Evolutionary conservation across 2,888 invertebrate genomes (phyloP).

Genomic region (Conistra vaccinii): DNA sequence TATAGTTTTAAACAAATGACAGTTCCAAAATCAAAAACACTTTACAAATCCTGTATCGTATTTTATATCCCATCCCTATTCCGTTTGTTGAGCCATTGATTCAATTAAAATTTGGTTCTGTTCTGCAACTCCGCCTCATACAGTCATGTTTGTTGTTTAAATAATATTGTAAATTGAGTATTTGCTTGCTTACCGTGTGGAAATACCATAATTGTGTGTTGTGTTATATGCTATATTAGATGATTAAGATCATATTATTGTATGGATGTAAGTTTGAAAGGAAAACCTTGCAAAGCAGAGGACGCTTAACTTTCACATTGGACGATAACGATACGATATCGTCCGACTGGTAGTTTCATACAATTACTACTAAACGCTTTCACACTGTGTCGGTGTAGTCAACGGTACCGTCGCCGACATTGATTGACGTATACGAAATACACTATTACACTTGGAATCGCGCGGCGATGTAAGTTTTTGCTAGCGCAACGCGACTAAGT

Average conservation of each 20-base stretch:
- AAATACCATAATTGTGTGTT: slow-evolving; percentile 56
- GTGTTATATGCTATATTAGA: background rate
- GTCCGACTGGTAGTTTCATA: no score
- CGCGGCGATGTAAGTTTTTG: no score
- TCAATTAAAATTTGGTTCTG: slow-evolving; percentile 45
- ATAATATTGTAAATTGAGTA: slow-evolving; percentile 57
- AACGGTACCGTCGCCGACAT: no score
- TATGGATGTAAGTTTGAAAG: background rate
- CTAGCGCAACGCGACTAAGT: no score
- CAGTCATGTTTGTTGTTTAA: slow-evolving; percentile 42
- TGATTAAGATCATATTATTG: background rate
- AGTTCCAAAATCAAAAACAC: background rate
- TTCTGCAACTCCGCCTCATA: slow-evolving; percentile 9
- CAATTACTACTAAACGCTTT: no score
- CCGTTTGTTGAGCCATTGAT: slow-evolving; percentile 35
- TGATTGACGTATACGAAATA: no score
- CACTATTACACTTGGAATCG: no score
- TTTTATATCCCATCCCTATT: background rate
- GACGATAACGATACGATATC: no score
- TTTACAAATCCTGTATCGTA: background rate
- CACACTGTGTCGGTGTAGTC: no score
- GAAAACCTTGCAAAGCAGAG: no score
- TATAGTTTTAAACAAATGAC: background rate
- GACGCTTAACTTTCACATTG: no score
- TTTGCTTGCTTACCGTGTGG: slow-evolving; percentile 38